Evolutionary conservation across 2,888 invertebrate species (phyloP), one percentile per base, ranked within the genome.

Genomic region (Eupithecia abbreviata): DNA sequence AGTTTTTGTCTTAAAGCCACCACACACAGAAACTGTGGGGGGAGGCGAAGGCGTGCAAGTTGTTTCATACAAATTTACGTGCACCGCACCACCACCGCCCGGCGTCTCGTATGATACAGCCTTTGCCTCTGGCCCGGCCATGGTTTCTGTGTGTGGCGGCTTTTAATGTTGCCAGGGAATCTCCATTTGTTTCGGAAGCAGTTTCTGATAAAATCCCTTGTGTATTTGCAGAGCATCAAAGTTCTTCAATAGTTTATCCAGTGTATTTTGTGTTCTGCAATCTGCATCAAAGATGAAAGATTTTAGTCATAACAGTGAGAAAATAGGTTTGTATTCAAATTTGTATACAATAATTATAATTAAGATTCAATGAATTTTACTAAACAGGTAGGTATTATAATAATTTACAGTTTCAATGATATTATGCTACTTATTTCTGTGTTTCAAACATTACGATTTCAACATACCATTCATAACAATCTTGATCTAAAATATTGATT

Each of bases 221-320:
- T 87, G 91, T 91, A 73, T 93, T 89, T 84, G 91, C 93, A 87
- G 94, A 93, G 43, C 94, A 95, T 92, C 89, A 58, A 95, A 94
- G 88, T 87, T 80, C 93, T 91, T 93, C 80, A 93, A 93, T 82
- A 92, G 93, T 82, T 88, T 94, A 88, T 91, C 90, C 81, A 91
- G 92, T 86, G 89, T 91, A 81, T 85, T 90, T 83, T 88, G 92
- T 79, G 84, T 87, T 84, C 85, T 88, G 88, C 92, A 86, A 85
- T 88, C 87, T 89, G 93, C 93, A 77, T 82, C 85, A 84, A 93
- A 91, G 84, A 94, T 94, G 93, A 94, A 93, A 91, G 94, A 94
- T 91, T 90, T 92, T 85, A 93, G 93, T 84, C 88, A 92, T 79
- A 94, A 93, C 80, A 93, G 86, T 89, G 91, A 91, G 82, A 84